Percentiles rank a stretch among this genome's conserved stretches.
Evolutionary conservation across 2,797 vertebrate genomes (phyloP).

Genomic region (Poecilia wingei): DNA sequence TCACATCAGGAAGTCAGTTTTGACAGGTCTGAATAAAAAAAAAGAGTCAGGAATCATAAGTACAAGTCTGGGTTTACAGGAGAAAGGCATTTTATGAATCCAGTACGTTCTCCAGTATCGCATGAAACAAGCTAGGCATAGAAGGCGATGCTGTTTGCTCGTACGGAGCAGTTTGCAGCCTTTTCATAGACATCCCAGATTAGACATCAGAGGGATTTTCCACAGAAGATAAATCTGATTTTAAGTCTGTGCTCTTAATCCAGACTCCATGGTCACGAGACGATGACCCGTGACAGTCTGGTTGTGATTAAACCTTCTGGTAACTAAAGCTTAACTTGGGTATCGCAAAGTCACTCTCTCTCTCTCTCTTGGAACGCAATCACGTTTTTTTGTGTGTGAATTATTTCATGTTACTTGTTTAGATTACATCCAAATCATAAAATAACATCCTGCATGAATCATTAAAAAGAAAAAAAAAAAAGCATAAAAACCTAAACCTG

Average conservation of each 20-base stretch:
- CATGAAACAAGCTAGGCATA: background rate
- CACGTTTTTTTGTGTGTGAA: background rate
- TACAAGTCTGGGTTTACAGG: background rate
- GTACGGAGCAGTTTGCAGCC: background rate
- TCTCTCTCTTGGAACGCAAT: conserved; percentile 10
- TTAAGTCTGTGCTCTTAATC: conserved; percentile 32
- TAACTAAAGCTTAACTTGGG: conserved; percentile 10
- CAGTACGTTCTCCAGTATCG: conserved; percentile 11
- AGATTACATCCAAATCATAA: background rate
- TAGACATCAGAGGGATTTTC: conserved; percentile 20
- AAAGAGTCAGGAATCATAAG: background rate
- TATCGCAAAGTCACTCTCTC: conserved; percentile 8
- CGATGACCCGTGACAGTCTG: conserved; percentile 12
- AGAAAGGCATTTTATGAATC: background rate
- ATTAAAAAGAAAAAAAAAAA: background rate
- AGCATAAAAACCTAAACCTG: conserved; percentile 1
- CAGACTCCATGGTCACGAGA: conserved; percentile 11
- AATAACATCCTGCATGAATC: background rate
- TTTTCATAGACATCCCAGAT: conserved; percentile 13
- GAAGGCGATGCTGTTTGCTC: background rate
- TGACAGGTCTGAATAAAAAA: conserved; percentile 22
- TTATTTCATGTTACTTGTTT: background rate
- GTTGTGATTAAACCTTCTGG: conserved; percentile 26
- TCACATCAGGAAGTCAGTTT: conserved; percentile 16
- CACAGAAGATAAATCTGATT: conserved; percentile 22